phyloP scores from a whole-genome alignment of 2,113 vertebrate species.

The Lutjanus erythropterus region DNA sequence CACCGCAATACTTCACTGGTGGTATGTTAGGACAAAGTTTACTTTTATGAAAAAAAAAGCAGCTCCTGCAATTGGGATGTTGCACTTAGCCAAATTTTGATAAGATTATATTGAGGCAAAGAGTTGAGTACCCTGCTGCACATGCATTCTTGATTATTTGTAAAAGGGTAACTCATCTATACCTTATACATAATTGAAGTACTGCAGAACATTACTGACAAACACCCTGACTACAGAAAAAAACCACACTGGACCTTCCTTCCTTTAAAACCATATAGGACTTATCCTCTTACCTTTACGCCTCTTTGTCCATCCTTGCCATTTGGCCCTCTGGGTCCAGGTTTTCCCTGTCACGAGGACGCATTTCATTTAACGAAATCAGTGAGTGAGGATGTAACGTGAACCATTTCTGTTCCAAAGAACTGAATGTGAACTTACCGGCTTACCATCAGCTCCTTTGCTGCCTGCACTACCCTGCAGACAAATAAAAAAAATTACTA shows the following conservation, averaged over 20 bases:
- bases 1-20: too few relatives aligned
- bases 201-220: not conserved
- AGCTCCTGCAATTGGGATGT: too few relatives aligned
- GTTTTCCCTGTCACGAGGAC: conserved; percentile 71
- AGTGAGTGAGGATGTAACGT: not conserved
- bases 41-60: too few relatives aligned
- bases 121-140: not conserved
- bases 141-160: not conserved
- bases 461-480: conserved; percentile 87
- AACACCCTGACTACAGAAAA: not conserved
- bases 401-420: conserved; percentile 5
- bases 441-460: conserved; percentile 85
- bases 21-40: too few relatives aligned
- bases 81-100: too few relatives aligned
- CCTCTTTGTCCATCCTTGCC: conserved; percentile 86
- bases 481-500: conserved; percentile 23
- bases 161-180: not conserved
- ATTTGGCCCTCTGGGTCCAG: conserved; percentile 83
- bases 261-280: not conserved
- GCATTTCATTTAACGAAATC: conserved; percentile 22
- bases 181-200: not conserved
- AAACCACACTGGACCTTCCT: not conserved
- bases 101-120: not conserved
- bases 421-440: conserved; percentile 82
- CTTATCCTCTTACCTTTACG: conserved; percentile 67